Conservation (phyloP, 2,113 vertebrate genomes). For the Erythrolamprus reginae region DNA sequence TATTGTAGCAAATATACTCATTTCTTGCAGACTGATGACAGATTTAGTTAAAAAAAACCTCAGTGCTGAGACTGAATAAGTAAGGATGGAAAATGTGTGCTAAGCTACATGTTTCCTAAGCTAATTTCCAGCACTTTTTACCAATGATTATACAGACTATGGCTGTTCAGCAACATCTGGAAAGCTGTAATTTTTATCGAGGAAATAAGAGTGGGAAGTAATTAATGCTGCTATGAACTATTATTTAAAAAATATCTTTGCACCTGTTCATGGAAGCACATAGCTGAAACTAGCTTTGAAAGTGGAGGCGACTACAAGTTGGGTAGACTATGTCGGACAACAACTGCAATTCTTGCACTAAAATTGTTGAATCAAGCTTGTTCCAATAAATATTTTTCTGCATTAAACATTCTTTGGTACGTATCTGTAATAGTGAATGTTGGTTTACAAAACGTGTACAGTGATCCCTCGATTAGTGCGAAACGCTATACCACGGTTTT, state of each 20-base stretch:
- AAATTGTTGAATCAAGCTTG: neutral
- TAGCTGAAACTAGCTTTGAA: neutral
- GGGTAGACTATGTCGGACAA: neutral
- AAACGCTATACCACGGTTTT: too few species aligned
- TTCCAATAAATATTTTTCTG: constrained; percentile 9
- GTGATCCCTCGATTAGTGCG: too few species aligned
- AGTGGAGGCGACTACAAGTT: neutral
- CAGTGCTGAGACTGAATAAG: neutral
- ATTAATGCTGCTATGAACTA: constrained; percentile 1
- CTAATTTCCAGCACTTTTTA: neutral
- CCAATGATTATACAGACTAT: neutral
- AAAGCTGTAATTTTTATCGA: neutral
- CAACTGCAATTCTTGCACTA: constrained; percentile 15
- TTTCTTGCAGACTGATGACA: neutral
- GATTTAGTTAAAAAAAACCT: neutral
- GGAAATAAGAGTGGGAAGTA: neutral
- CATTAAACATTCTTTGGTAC: neutral
- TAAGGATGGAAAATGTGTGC: neutral
- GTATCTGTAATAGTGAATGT: neutral
- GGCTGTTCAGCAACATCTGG: neutral
- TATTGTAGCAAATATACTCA: neutral
- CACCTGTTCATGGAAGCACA: neutral
- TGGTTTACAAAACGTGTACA: neutral
- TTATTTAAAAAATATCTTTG: neutral
- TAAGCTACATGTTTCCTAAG: neutral